Conservation (phyloP, 2,888 invertebrate genomes). For the Luffia ferchaultella region DNA sequence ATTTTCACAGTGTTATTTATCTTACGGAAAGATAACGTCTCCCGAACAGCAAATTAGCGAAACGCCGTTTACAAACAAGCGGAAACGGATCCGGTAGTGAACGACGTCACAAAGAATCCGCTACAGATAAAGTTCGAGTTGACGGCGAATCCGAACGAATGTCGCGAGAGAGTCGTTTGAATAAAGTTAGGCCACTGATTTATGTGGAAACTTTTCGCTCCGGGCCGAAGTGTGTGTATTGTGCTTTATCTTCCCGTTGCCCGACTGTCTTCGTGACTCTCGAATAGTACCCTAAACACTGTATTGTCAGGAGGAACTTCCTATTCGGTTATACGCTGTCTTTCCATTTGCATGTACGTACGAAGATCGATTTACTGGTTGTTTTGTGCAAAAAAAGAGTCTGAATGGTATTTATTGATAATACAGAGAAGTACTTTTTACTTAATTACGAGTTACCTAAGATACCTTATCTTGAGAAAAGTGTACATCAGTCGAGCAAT, state of each 20-base stretch:
- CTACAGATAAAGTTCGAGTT: constrained; percentile 43
- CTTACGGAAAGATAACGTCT: no score
- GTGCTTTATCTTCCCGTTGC: constrained; percentile 27
- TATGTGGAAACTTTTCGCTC: constrained; percentile 52
- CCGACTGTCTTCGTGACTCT: neutral
- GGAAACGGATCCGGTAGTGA: no score
- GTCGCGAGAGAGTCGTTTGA: constrained; percentile 63
- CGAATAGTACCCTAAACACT: neutral
- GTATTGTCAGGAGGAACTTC: neutral
- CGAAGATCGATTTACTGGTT: neutral
- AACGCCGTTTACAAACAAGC: no score
- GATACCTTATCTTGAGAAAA: no score
- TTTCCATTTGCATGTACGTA: neutral
- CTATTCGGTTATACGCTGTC: neutral
- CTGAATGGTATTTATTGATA: no score
- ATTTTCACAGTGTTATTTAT: no score
- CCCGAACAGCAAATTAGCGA: no score
- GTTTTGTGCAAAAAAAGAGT: constrained; percentile 1
- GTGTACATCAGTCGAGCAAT: no score
- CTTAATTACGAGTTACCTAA: no score
- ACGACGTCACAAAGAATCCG: constrained; percentile 2
- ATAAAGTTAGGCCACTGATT: constrained; percentile 61
- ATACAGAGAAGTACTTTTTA: no score
- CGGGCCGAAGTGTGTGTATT: constrained; percentile 43
- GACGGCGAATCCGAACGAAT: constrained; percentile 54